Evolutionary conservation across 2,797 vertebrate genomes (phyloP), one percentile per base, ranked within the genome.

Genomic region (Phylloscopus collybita): DNA sequence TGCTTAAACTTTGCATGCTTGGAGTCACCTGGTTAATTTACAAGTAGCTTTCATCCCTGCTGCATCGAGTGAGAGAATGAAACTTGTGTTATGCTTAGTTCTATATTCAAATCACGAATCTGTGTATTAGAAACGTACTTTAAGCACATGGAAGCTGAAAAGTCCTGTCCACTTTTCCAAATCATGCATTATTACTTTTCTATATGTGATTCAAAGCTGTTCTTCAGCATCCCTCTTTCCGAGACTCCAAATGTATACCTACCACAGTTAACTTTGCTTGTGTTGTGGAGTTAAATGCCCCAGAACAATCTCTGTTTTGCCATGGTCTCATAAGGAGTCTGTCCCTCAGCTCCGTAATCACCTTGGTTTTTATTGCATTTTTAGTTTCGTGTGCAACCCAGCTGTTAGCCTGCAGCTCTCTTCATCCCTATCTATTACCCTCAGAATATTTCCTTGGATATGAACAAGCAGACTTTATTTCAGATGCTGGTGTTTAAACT

Each of bases 381-480:
- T 32, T 66, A 19, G 59, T 19, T 56, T 62, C 53, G 18, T 42
- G 13, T 56, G 44, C n/a, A 49, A 7, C 6, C 11, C 44, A 22
- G 23, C 11, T 74, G 12, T 70, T 65, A 72, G 57, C 36, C 36
- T 80, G 12, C 10, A 61, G 5, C 21, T 84, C 49, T 76, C 29
- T 30, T 70, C 6, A n/a, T 64, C 15, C 5, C 8, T 51, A 4
- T 45, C 12, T 11, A 3, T 11, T 4, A 4, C 0, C 0, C 27
- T 65, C 26, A 25, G 16, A n/a, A 3, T 65, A n/a, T 21, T 9
- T 81, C 27, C 20, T 42, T 19, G 17, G 30, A 23, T 64, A 3
- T 21, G 27, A 36, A 62, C 70, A 54, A 65, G 9, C 15, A n/a
- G n/a, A 32, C 21, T 64, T 75, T 19, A 36, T 72, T 56, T 91